These are phyloP conservation scores for Meteorus sp. DNA, from an alignment of 1,140 invertebrate genomes.

Conservation along the genomic window DNA sequence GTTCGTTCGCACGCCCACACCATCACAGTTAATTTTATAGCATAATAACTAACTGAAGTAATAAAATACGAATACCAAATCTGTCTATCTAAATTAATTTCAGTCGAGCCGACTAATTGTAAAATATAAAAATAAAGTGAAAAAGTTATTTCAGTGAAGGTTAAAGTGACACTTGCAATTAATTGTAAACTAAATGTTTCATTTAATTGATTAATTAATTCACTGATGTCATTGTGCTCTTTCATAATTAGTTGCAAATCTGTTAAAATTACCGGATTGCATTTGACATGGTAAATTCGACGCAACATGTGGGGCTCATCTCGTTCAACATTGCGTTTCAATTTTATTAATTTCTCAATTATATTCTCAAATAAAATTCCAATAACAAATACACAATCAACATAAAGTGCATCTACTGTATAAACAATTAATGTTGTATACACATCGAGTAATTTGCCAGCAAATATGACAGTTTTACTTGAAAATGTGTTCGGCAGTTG, in stretches of 20 bases:
- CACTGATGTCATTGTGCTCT: slow-evolving; percentile 42
- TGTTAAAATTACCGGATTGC: slow-evolving; percentile 41
- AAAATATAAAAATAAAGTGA: slow-evolving; percentile 49
- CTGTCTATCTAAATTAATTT: slow-evolving; percentile 30
- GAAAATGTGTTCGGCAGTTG: slow-evolving; percentile 30
- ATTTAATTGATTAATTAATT: slow-evolving; percentile 41
- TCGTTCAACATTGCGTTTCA: slow-evolving; percentile 29
- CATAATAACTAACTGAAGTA: slow-evolving; percentile 35
- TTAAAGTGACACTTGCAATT: slow-evolving; percentile 35
- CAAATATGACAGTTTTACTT: not conserved
- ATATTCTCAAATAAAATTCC: slow-evolving; percentile 42
- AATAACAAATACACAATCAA: slow-evolving; percentile 41
- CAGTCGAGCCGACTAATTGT: not conserved
- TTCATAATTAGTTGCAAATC: slow-evolving; percentile 43
- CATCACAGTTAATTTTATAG: slow-evolving; percentile 37
- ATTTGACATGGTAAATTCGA: slow-evolving; percentile 36
- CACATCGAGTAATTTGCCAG: slow-evolving; percentile 11
- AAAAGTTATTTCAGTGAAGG: slow-evolving; percentile 48
- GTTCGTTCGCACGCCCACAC: slow-evolving; percentile 44
- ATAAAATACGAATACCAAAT: slow-evolving; percentile 41
- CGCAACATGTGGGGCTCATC: slow-evolving; percentile 40
- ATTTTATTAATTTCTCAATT: slow-evolving; percentile 33
- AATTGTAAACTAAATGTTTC: slow-evolving; percentile 41
- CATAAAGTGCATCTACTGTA: slow-evolving; percentile 43
- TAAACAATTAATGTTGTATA: slow-evolving; percentile 36